Conservation (phyloP, 1,140 invertebrate species). For the Aphelinus certus region DNA sequence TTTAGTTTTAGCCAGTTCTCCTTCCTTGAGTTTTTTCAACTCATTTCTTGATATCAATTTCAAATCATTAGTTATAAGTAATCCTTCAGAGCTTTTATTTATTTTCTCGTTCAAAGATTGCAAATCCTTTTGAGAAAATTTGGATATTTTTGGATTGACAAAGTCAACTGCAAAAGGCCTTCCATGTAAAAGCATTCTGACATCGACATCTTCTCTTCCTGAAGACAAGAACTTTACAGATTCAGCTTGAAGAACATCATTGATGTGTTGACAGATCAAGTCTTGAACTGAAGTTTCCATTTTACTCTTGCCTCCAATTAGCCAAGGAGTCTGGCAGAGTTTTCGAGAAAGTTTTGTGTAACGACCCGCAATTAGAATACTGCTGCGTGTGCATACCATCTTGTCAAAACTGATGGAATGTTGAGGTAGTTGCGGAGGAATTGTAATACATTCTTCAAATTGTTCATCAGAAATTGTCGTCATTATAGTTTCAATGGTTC, state of each 20-base stretch:
- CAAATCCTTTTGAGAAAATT: conserved; percentile 67
- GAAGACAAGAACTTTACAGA: conserved; percentile 83
- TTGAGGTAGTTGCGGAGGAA: too few species aligned
- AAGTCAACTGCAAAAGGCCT: conserved; percentile 89
- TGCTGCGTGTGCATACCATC: too few species aligned
- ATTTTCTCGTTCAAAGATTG: conserved; percentile 70
- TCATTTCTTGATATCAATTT: conserved; percentile 54
- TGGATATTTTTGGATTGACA: conserved; percentile 71
- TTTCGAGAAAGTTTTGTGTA: conserved; percentile 90
- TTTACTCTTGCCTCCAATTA: conserved; percentile 83
- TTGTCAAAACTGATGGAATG: too few species aligned
- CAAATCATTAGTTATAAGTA: conserved; percentile 67
- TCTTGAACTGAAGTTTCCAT: conserved; percentile 92
- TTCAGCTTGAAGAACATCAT: conserved; percentile 67
- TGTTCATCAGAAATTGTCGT: too few species aligned
- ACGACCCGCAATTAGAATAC: conserved; percentile 66
- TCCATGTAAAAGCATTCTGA: conserved; percentile 85
- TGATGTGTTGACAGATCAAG: conserved; percentile 76
- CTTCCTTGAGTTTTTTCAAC: conserved; percentile 80
- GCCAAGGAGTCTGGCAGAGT: conserved; percentile 94
- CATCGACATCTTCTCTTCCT: conserved; percentile 95
- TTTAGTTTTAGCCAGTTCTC: conserved; percentile 88
- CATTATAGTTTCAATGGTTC: too few species aligned
- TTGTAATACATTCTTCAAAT: too few species aligned
- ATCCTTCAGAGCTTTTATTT: conserved; percentile 69